Evolutionary conservation across 2,797 vertebrate genomes (phyloP).

Genomic region (Nothura maculosa): DNA sequence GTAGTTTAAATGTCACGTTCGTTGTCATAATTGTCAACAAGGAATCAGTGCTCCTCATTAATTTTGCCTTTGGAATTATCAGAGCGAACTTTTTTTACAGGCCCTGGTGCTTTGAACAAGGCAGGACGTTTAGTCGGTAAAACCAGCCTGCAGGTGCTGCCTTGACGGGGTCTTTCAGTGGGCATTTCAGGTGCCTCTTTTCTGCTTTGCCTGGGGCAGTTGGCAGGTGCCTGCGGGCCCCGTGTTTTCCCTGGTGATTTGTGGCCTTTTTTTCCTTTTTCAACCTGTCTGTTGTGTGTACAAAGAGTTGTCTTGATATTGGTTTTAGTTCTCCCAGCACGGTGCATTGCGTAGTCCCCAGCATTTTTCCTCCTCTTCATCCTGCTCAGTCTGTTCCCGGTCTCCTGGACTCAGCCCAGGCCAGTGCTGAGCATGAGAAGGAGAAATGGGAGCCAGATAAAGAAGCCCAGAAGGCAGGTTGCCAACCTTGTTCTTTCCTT

Average conservation of each 20-base stretch:
- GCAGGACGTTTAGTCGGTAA: not conserved
- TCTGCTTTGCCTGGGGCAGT: not conserved
- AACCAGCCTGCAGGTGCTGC: not conserved
- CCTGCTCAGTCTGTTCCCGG: not conserved
- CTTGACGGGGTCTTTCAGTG: not conserved
- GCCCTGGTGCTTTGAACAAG: conserved; percentile 11
- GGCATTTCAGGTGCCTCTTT: not conserved
- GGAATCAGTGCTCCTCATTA: conserved; percentile 3
- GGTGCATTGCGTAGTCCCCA: not conserved
- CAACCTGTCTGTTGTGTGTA: not conserved
- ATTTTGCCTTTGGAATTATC: conserved; percentile 52
- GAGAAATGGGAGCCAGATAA: not conserved
- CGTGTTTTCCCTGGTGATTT: not conserved
- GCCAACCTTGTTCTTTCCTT: not conserved
- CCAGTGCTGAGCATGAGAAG: not conserved
- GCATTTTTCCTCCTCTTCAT: not conserved
- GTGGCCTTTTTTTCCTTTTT: not conserved
- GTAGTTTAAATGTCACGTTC: conserved; percentile 50
- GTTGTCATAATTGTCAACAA: conserved; percentile 59
- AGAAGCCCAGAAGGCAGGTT: not conserved
- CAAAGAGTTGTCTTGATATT: not conserved
- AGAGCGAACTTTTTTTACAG: not conserved
- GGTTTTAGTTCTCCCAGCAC: not conserved
- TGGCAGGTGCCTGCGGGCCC: not conserved
- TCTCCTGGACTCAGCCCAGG: not conserved